Conservation (phyloP, 2,797 vertebrate genomes). For the Schizopygopsis malacanthus region DNA sequence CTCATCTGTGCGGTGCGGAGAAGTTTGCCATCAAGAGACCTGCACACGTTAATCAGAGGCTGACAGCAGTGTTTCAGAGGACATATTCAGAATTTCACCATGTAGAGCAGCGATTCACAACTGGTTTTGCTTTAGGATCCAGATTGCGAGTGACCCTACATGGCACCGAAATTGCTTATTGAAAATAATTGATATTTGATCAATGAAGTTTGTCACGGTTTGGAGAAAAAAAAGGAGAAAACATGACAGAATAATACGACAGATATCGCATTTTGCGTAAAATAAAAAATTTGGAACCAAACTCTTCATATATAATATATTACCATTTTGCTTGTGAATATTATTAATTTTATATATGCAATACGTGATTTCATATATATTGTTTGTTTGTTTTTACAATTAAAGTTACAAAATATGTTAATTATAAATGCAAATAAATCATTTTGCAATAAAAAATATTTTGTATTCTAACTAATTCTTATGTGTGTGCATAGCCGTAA, state of each 20-base stretch:
- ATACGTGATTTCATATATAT: neutral
- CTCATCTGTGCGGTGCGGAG: conserved; percentile 38
- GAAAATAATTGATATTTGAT: neutral
- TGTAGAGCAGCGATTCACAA: neutral
- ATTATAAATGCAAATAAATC: too few species aligned
- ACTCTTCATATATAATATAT: neutral
- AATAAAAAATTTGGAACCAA: too few species aligned
- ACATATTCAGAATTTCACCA: neutral
- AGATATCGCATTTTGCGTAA: too few species aligned
- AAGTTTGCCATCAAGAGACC: conserved; percentile 37
- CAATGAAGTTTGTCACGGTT: too few species aligned
- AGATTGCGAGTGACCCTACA: neutral
- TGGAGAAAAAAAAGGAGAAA: too few species aligned
- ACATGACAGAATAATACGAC: too few species aligned
- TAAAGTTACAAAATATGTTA: too few species aligned
- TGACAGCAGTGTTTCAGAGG: conserved; percentile 9
- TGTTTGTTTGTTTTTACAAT: too few species aligned
- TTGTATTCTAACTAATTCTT: too few species aligned
- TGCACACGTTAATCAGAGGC: conserved; percentile 18
- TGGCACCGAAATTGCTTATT: neutral
- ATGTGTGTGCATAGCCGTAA: too few species aligned
- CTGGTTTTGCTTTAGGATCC: neutral
- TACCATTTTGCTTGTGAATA: neutral
- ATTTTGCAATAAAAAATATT: too few species aligned
- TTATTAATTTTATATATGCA: neutral